Conservation (phyloP, 2,113 vertebrate species). For the Dolichotis patagonum region DNA sequence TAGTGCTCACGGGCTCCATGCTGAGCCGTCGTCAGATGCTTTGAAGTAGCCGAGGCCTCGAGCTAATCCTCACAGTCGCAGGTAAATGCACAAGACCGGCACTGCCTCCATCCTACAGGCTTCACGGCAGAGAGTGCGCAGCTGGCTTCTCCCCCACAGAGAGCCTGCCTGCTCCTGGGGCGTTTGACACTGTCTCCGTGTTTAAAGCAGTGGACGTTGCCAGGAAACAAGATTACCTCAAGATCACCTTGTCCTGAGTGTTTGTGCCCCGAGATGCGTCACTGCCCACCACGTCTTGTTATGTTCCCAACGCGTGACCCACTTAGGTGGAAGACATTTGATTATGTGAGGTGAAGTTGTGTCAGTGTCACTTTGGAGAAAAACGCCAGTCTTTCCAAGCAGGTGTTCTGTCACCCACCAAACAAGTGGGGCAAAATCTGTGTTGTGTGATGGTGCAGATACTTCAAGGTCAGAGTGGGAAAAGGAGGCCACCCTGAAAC, state of each 20-base stretch:
- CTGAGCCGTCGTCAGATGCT: background rate
- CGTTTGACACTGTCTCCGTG: background rate
- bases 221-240: background rate
- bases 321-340: background rate
- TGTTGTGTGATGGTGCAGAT: background rate
- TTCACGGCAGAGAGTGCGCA: background rate
- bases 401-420: background rate
- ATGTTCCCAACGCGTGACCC: background rate
- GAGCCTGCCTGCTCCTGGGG: background rate
- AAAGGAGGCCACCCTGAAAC: background rate
- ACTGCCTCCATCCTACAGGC: background rate
- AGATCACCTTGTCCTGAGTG: background rate
- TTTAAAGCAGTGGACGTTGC: too few relatives aligned
- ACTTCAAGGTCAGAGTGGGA: background rate
- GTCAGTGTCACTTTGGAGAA: background rate
- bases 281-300: background rate
- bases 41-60: background rate
- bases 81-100: background rate
- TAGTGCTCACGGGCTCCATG: background rate
- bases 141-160: background rate
- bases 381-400: background rate
- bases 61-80: background rate
- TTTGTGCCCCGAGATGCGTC: background rate
- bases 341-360: background rate
- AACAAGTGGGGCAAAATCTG: background rate